Evolutionary conservation across 2,888 invertebrate genomes (phyloP).

Genomic region (Drosophila formosana): DNA sequence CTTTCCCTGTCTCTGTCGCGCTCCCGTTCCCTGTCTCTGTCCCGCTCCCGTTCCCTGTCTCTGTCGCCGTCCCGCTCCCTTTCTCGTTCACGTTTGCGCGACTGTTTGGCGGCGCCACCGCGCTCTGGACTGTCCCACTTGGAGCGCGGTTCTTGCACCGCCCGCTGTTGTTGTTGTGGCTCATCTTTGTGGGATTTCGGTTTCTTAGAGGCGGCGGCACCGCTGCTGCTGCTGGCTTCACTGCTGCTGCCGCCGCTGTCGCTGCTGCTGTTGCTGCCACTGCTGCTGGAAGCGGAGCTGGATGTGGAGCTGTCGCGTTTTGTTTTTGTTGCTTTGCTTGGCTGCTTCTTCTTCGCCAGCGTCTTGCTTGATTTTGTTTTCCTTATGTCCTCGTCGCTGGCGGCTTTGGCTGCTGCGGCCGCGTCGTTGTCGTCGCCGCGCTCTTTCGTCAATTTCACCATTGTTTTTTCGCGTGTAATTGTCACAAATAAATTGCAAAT

Average conservation of each 20-base stretch:
- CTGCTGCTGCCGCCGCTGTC: conserved; percentile 12
- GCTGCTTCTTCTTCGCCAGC: conserved; percentile 22
- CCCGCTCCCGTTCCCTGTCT: conserved; percentile 23
- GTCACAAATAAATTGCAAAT: background rate
- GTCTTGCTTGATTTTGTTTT: conserved; percentile 20
- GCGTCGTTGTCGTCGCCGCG: conserved; percentile 12
- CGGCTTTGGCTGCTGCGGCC: conserved; percentile 6
- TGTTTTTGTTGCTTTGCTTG: conserved; percentile 1
- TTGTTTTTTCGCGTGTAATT: conserved; percentile 11
- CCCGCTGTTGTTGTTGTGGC: conserved; percentile 18
- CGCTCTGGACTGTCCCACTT: conserved; percentile 81
- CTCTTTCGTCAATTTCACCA: conserved; percentile 39
- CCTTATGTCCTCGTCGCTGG: conserved; percentile 30
- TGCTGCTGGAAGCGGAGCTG: conserved; percentile 41
- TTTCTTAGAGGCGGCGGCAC: conserved; percentile 34
- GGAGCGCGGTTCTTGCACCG: conserved; percentile 66
- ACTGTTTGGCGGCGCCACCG: conserved; percentile 16
- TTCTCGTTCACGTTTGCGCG: conserved; percentile 34
- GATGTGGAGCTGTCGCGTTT: conserved; percentile 37
- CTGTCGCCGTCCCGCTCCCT: conserved; percentile 41
- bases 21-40: conserved; percentile 41
- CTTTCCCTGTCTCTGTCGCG: conserved; percentile 44
- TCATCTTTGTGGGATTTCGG: conserved; percentile 3
- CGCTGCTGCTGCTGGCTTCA: conserved; percentile 19
- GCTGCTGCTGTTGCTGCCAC: conserved; percentile 19